Conservation (phyloP, 1,140 invertebrate species). For the Frieseomelitta varia region DNA sequence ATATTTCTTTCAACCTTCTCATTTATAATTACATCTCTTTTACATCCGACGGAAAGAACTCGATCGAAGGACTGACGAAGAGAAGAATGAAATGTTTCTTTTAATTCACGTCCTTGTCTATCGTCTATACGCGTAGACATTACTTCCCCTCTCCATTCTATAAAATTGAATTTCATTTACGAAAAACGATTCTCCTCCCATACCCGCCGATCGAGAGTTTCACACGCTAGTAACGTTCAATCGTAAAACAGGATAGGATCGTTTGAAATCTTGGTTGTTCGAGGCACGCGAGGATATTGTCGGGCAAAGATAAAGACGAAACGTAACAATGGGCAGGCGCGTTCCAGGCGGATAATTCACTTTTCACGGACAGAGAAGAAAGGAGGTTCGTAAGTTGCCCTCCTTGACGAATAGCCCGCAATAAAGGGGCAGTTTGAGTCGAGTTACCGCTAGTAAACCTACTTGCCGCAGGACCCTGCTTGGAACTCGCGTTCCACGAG, state of each 20-base stretch:
- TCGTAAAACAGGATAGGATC: neutral
- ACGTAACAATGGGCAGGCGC: constrained; percentile 4
- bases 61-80: too few species aligned
- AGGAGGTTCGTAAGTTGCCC: constrained; percentile 28
- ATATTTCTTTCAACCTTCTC: too few species aligned
- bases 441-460: constrained; percentile 33
- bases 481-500: neutral
- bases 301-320: constrained; percentile 8
- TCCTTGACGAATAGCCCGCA: constrained; percentile 33
- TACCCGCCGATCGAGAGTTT: neutral
- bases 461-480: neutral
- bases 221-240: neutral
- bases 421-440: constrained; percentile 33
- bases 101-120: too few species aligned
- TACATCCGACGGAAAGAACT: too few species aligned
- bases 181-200: too few species aligned
- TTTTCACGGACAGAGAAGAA: constrained; percentile 18
- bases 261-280: neutral
- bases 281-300: neutral
- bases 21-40: too few species aligned
- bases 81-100: too few species aligned
- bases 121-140: too few species aligned
- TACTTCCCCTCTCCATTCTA: too few species aligned
- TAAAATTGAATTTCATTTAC: neutral
- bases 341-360: constrained; percentile 23